Percentiles rank a stretch among this genome's conserved stretches.
Evolutionary conservation across 2,797 vertebrate genomes (phyloP).

Genomic region (Lithobates pipiens): DNA sequence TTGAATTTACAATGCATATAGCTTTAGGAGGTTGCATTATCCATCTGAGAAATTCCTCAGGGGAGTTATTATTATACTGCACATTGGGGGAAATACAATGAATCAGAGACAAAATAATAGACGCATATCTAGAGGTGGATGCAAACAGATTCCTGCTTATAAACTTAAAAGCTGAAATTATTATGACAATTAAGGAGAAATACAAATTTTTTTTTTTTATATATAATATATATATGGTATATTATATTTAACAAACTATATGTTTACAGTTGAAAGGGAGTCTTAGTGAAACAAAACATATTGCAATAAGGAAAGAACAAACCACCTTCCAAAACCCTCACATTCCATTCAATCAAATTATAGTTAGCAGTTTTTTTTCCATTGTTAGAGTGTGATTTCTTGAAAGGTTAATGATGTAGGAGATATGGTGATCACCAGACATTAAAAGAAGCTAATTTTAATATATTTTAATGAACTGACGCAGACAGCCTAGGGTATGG

Average conservation of each 20-base stretch:
- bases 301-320: not conserved
- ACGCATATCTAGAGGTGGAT: not conserved
- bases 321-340: no score
- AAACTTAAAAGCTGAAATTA: not conserved
- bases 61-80: conserved; percentile 28
- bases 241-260: no score
- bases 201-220: not conserved
- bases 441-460: no score
- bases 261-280: not conserved
- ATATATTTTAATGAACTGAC: no score
- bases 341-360: no score
- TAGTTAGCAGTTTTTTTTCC: no score
- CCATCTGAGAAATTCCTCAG: conserved; percentile 38
- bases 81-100: conserved; percentile 19
- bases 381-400: no score
- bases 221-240: no score
- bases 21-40: conserved; percentile 39
- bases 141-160: not conserved
- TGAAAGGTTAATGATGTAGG: not conserved
- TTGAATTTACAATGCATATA: conserved; percentile 33
- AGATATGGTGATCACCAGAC: no score
- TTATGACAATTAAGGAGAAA: not conserved
- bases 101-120: conserved; percentile 1
- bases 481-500: no score
- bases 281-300: no score